Evolutionary conservation across 2,888 invertebrate species (phyloP).

Genomic region (Lepidonotus clava): DNA sequence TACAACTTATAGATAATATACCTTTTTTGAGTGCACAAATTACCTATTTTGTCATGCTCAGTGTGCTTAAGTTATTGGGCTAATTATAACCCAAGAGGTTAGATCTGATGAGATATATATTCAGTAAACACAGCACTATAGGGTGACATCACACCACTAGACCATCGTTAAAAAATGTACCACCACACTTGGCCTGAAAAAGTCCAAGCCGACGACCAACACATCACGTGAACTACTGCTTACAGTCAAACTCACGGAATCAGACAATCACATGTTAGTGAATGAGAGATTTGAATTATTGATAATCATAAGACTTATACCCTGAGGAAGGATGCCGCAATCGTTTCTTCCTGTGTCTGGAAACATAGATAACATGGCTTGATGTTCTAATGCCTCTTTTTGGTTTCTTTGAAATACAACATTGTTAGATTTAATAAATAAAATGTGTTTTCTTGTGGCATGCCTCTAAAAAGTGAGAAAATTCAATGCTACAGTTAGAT

Average conservation of each 20-base stretch:
- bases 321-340: conserved; percentile 32
- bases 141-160: not conserved
- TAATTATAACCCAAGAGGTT: too few species aligned
- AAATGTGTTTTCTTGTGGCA: too few species aligned
- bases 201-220: not conserved
- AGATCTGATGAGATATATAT: too few species aligned
- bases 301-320: not conserved
- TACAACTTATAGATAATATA: too few species aligned
- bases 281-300: not conserved
- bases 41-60: too few species aligned
- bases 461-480: too few species aligned
- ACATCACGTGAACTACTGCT: not conserved
- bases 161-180: not conserved
- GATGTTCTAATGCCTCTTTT: too few species aligned
- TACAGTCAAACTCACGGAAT: not conserved
- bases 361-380: conserved; percentile 23
- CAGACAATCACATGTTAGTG: not conserved
- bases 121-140: not conserved
- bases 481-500: too few species aligned
- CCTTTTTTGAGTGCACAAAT: too few species aligned
- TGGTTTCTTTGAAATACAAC: too few species aligned
- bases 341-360: conserved; percentile 42
- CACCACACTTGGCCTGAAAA: not conserved
- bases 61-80: too few species aligned
- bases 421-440: too few species aligned